These are phyloP conservation scores for Gobiocypris rarus DNA, from an alignment of 2,113 vertebrate species.

Conservation along the genomic window DNA sequence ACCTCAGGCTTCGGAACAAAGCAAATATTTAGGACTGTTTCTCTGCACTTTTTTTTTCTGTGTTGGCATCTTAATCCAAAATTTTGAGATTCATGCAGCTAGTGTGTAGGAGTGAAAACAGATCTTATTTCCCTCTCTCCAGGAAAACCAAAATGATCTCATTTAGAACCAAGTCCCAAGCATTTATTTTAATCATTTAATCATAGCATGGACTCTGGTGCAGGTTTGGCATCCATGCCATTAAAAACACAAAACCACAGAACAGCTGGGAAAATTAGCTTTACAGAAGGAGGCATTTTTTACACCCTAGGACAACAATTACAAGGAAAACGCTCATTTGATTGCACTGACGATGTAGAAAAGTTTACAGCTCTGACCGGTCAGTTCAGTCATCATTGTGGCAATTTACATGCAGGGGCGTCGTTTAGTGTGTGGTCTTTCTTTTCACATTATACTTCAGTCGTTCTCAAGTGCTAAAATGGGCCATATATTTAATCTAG, in stretches of 20 bases:
- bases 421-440: constrained; percentile 33
- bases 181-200: constrained; percentile 10
- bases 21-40: background rate
- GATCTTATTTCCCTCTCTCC: constrained; percentile 31
- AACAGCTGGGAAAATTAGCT: constrained; percentile 10
- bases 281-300: constrained; percentile 9
- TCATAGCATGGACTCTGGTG: constrained; percentile 1
- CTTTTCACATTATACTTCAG: constrained; percentile 12
- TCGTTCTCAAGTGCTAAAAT: background rate
- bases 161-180: constrained; percentile 2
- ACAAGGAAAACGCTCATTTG: background rate
- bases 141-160: constrained; percentile 35
- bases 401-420: background rate
- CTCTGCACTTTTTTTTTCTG: background rate
- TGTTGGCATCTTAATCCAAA: constrained; percentile 11
- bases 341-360: constrained; percentile 15
- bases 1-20: background rate
- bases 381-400: background rate
- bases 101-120: constrained; percentile 25
- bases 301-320: background rate
- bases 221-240: background rate
- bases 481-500: background rate
- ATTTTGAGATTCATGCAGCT: background rate
- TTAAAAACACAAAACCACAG: constrained; percentile 15
- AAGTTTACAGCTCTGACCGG: constrained; percentile 25